Base-by-base conservation (phyloP, 1,140 invertebrate genomes). In the Drosophila teissieri region DNA sequence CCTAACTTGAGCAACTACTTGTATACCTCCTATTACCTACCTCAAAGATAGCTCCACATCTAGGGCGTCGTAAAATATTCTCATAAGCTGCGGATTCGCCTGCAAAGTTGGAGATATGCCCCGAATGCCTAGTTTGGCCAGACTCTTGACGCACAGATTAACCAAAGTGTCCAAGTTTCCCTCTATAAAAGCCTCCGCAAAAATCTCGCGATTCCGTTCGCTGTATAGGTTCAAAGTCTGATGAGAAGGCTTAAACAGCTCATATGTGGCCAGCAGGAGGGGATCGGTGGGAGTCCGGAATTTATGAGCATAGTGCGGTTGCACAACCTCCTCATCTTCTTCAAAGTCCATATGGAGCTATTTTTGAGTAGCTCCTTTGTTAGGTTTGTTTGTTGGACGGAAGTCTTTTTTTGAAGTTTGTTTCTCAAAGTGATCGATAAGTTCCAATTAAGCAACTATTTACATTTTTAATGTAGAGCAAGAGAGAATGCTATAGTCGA, bases 141-240 rank as follows among this genome's bases (percentile, higher is more conserved):
- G n/a, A 3, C 48, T 44, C 27, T 68, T 68, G 1, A 75, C 64
- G 36, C 67, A 70, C 0, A 88, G 22, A 39, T 84, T 53, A 2
- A 12, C 52, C 27, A 84, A 14, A 0, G 78, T 69, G 3, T 69
- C 81, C 36, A 76, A 12, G 0, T 17, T 4, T 11, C 80, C 73
- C 3, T 81, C 78, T 3, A 81, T 73, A 27, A 88, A 81, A 6
- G 60, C 52, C 34, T 85, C 83, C 1, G 78, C 34, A 12, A 67
- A 85, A 5, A 72, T 14, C 14, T 54, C 45, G 3, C 81, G 78
- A 3, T 64, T 63, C 4, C 40, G 44, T 19, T 88, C 83, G 22
- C 80, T 80, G 1, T 49, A 14, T 10, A 85, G 42, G 4, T 27
- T 34, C 7, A 39, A 48, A 0, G 72, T 67, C 6, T 46, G 37